Evolutionary conservation across 2,797 vertebrate genomes (phyloP), one percentile per base, ranked within the genome.

Genomic region (Ispidina lecontei): DNA sequence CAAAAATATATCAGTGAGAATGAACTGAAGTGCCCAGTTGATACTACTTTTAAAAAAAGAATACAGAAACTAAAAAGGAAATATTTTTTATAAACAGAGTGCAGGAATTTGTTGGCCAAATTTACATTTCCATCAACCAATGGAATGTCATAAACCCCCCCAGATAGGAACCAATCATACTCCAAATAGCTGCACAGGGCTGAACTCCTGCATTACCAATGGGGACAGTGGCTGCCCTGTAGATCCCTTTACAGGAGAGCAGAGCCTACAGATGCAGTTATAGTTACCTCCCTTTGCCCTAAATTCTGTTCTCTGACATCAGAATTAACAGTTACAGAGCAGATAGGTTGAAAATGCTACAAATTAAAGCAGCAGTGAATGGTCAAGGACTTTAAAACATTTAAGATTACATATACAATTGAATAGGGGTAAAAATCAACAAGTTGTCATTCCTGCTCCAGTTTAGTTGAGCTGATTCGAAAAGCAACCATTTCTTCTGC

Each of bases 221-320:
- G 15, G 70, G 14, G n/a, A 9, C 8, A 1, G 0, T 2, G 19
- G 28, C 51, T 79, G 37, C 10, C 33, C 81, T 9, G 13, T 1
- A 58, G 37, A n/a, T 3, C 33, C 47, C 41, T 35, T 17, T 11
- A 6, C 18, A 20, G 58, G 19, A 28, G 67, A 4, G 1, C 12
- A 3, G 7, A 12, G 6, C 7, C 26, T 44, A 8, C 23, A 1
- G 9, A 22, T 3, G 44, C 73, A 67, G 35, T 4, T 11, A 15
- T 31, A 39, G 14, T 23, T 22, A 9, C 26, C 55, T 52, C 7
- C 44, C 17, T 43, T 9, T 33, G 35, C 31, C 31, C 43, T n/a
- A 17, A 68, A 74, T 52, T 41, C 54, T 49, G 29, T 28, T 17
- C 6, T 43, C 43, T n/a, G 17, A 25, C 69, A 55, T 31, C 20